Conservation (phyloP, 2,888 invertebrate genomes). For the Lasioglossum lativentre region DNA sequence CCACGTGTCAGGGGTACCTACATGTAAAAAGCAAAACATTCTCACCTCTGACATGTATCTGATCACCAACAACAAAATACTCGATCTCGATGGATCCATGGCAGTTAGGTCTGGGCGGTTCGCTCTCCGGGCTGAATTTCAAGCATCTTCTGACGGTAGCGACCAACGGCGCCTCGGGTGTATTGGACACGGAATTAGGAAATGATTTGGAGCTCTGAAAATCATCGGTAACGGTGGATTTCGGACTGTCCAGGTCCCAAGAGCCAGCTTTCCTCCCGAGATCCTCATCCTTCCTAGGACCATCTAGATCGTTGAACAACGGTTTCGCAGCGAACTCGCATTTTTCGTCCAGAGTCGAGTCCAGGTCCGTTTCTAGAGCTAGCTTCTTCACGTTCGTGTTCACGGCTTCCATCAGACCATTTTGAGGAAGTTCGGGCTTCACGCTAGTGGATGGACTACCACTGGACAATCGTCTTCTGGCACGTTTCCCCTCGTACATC, state of each 20-base stretch:
- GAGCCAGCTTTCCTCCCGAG: conserved; percentile 67
- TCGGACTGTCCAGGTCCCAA: conserved; percentile 82
- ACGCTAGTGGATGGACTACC: conserved; percentile 67
- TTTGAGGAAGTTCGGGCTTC: conserved; percentile 17
- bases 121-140: conserved; percentile 82
- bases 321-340: conserved; percentile 58
- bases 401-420: conserved; percentile 76
- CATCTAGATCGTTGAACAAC: conserved; percentile 64
- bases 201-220: conserved; percentile 81
- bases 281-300: conserved; percentile 64
- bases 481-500: conserved; percentile 70
- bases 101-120: conserved; percentile 68
- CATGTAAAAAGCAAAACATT: neutral
- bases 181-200: conserved; percentile 76
- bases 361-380: conserved; percentile 81
- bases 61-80: conserved; percentile 86
- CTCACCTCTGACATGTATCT: conserved; percentile 90
- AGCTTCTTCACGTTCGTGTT: conserved; percentile 81
- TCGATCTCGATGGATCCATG: conserved; percentile 89
- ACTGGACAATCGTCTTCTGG: conserved; percentile 74
- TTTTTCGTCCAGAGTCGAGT: conserved; percentile 74
- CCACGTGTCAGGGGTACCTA: no score
- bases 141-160: conserved; percentile 82
- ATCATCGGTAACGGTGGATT: conserved; percentile 80
- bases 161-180: conserved; percentile 81